Evolutionary conservation across 2,888 invertebrate species (phyloP), one percentile per base, ranked within the genome.

Genomic region (Orthonychiurus folsomi): DNA sequence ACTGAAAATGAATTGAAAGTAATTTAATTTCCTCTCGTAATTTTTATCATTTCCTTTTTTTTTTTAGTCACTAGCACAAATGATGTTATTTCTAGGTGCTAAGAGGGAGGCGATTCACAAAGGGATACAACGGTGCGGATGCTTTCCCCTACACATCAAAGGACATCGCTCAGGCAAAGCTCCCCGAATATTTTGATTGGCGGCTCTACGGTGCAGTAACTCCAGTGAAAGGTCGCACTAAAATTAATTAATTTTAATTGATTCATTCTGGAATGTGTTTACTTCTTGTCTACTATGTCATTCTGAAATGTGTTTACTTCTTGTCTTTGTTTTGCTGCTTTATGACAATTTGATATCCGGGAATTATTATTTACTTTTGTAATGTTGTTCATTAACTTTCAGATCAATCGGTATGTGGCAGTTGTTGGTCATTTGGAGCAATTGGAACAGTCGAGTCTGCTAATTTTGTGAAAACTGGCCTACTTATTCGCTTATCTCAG

Each of bases 371-470:
- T 52, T 52, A 48, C 48, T n/a, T 48, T 48, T 48, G 48, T 15
- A 48, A 52, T 20, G 21, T 52, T 56, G 12, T n/a, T 75, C 62
- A 25, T 26, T 57, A 54, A 37, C 56, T 56, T 63, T 9, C 77
- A 88, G 95, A 96, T 82, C 96, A 96, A 80, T 93, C 93, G 0
- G 91, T 95, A 12, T 96, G 96, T 78, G 96, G 96, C 0, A 94
- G 93, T 0, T 96, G 95, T 74, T 95, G 95, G 95, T 91, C 91
- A 66, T 96, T 95, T 80, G 95, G 94, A 25, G 93, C 94, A 0
- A 86, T 90, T 63, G 95, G 95, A 9, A 84, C 93, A 0, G 84
- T 96, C 62, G 96, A 96, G 79, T 94, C 95, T 0, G 92, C 93
- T 0, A 85, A 85, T 75, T 95, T 89, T 79, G 78, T 93, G 48